Evolutionary conservation across 1,140 invertebrate genomes (phyloP), one percentile per base, ranked within the genome.

Genomic region (Calliopsis andreniformis): DNA sequence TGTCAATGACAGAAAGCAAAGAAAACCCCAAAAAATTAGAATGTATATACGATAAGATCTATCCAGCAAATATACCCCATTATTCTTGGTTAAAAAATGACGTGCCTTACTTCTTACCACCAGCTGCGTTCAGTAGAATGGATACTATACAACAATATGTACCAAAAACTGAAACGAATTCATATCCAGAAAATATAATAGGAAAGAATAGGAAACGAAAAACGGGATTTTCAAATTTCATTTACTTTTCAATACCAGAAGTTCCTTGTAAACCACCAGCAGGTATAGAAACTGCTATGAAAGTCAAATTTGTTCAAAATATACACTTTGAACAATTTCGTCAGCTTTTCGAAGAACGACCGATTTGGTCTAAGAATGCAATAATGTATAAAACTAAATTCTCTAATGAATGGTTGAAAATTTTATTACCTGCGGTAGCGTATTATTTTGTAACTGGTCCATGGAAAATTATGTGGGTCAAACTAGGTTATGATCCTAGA

Each of bases 391-490:
- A 94, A 28, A 95, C 95, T 0, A 94, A 95, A 42, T 93, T 95
- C 79, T 91, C 93, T 1, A 83, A 89, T 5, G 93, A 94, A 23
- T 94, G 94, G 35, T 87, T 98, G 0, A 98, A 97, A 91, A 94
- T 95, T 84, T 93, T 98, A 43, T 90, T 98, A 49, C 97, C 98
- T 0, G 93, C 94, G 32, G 90, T 97, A 1, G 96, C 97, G 0
- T 97, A 97, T 89, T 97, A 97, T 88, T 97, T 96, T 89, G 93
- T 93, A 16, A 96, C 94, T 80, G 98, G 98, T 0, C 98, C 98
- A 0, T 99, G 97, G 97, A 93, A 97, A 67, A 94, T 95, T 56
- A 93, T 96, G 87, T 98, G 97, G 96, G 95, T 97, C 0, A 94
- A 93, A 87, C 95, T 96, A 85, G 97, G 97, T 0, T 98, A 97